Conservation (phyloP, 2,797 vertebrate species). For the Limnodromus scolopaceus region DNA sequence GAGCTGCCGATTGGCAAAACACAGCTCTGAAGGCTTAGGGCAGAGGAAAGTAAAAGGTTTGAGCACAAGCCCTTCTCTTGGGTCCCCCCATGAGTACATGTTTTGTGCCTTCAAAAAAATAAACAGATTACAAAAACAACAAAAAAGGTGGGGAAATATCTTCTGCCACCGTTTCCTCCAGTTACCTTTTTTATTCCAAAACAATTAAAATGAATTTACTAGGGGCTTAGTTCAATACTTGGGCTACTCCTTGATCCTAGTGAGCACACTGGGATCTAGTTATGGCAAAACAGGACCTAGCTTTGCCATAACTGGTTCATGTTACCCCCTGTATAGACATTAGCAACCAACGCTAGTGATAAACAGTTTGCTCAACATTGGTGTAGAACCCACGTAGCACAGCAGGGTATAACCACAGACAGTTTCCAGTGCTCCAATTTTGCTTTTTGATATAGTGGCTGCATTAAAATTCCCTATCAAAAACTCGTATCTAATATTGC, state of each 20-base stretch:
- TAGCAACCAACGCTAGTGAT: rapidly evolving
- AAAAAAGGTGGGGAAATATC: not conserved
- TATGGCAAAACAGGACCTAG: rapidly evolving
- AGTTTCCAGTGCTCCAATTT: not conserved
- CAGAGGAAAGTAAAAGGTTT: not conserved
- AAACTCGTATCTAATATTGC: not conserved
- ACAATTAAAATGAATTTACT: not conserved
- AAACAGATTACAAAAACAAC: rapidly evolving
- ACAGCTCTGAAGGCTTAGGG: not conserved
- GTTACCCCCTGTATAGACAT: not conserved
- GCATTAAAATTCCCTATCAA: not conserved
- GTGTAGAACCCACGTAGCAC: not conserved
- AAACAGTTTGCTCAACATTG: rapidly evolving
- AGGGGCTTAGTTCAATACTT: not conserved
- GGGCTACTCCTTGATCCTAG: not conserved
- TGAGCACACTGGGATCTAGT: not conserved
- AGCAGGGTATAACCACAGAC: rapidly evolving
- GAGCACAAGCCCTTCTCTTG: not conserved
- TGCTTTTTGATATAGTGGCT: not conserved
- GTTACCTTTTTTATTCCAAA: not conserved
- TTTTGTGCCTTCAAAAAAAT: not conserved
- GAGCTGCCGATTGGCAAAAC: not conserved
- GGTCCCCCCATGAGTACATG: rapidly evolving
- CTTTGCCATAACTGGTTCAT: rapidly evolving
- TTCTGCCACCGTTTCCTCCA: rapidly evolving